phyloP scores from a whole-genome alignment of 2,797 vertebrate genomes.

The Epinephelus coioides region DNA sequence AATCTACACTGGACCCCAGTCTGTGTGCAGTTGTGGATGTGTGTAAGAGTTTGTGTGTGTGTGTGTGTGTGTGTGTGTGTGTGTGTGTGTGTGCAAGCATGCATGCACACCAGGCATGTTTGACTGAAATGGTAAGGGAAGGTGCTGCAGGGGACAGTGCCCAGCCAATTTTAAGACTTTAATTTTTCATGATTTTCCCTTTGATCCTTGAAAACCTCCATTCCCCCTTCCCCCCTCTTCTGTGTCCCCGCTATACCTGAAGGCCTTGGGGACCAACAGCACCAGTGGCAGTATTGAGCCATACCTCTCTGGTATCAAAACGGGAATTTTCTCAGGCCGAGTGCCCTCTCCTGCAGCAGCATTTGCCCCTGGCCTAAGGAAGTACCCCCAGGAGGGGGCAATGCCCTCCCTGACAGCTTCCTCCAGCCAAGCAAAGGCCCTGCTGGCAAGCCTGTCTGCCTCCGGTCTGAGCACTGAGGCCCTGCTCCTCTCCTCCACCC shows the following conservation, averaged over 20 bases:
- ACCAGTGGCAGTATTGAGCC: slow-evolving; percentile 72
- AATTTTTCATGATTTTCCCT: slow-evolving; percentile 73
- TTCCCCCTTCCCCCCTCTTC: slow-evolving; percentile 49
- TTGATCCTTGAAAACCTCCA: slow-evolving; percentile 65
- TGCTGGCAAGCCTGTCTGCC: slow-evolving; percentile 83
- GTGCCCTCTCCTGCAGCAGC: slow-evolving; percentile 64
- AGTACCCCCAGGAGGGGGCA: slow-evolving; percentile 75
- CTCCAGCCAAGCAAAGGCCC: slow-evolving; percentile 81
- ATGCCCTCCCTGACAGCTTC: slow-evolving; percentile 76
- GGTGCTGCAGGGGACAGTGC: slow-evolving; percentile 56
- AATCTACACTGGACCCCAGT: slow-evolving; percentile 45
- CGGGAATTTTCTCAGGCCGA: slow-evolving; percentile 78
- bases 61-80: slow-evolving; percentile 20
- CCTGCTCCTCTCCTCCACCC: slow-evolving; percentile 85
- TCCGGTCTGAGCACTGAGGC: slow-evolving; percentile 84
- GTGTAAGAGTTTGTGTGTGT: slow-evolving; percentile 3
- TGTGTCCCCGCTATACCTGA: slow-evolving; percentile 71
- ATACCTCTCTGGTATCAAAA: slow-evolving; percentile 76
- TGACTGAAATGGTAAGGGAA: slow-evolving; percentile 51
- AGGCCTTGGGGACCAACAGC: slow-evolving; percentile 74
- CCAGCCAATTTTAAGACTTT: slow-evolving; percentile 68
- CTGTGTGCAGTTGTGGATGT: slow-evolving; percentile 28
- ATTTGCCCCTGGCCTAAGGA: slow-evolving; percentile 76
- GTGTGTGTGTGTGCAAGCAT: slow-evolving; percentile 45
- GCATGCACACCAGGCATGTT: slow-evolving; percentile 64